Conservation (phyloP, 2,797 vertebrate genomes). For the Salmo trutta region DNA sequence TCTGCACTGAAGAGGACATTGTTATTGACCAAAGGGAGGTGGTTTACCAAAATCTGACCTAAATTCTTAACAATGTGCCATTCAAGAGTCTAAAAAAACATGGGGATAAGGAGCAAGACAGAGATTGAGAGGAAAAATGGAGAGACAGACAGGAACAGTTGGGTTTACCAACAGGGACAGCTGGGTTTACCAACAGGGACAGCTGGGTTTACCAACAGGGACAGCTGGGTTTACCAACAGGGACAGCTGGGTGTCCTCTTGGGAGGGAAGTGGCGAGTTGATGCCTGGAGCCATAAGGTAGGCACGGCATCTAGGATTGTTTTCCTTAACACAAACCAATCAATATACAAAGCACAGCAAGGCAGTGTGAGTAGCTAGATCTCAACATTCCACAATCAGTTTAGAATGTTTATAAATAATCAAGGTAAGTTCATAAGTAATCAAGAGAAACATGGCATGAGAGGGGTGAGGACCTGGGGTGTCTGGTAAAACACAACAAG, state of each 20-base stretch:
- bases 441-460: neutral
- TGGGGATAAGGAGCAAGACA: conserved; percentile 25
- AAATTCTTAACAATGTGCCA: conserved; percentile 15
- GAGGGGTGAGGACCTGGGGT: too few relatives aligned
- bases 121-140: conserved; percentile 19
- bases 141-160: conserved; percentile 50
- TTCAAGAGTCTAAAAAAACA: neutral
- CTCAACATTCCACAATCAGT: conserved; percentile 23
- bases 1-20: conserved; percentile 30
- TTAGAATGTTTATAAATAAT: neutral
- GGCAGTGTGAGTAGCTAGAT: conserved; percentile 2
- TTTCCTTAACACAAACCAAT: conserved; percentile 41
- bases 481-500: neutral
- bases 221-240: conserved; percentile 46
- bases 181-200: conserved; percentile 43
- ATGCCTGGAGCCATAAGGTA: conserved; percentile 54
- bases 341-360: conserved; percentile 35
- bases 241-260: conserved; percentile 54
- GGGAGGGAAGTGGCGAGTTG: conserved; percentile 53
- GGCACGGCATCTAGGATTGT: conserved; percentile 40
- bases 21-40: conserved; percentile 28
- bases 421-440: neutral
- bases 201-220: conserved; percentile 45
- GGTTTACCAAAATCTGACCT: conserved; percentile 11
- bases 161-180: conserved; percentile 44